Evolutionary conservation across 2,797 vertebrate species (phyloP), one percentile per base, ranked within the genome.

Genomic region (Monodelphis domestica): DNA sequence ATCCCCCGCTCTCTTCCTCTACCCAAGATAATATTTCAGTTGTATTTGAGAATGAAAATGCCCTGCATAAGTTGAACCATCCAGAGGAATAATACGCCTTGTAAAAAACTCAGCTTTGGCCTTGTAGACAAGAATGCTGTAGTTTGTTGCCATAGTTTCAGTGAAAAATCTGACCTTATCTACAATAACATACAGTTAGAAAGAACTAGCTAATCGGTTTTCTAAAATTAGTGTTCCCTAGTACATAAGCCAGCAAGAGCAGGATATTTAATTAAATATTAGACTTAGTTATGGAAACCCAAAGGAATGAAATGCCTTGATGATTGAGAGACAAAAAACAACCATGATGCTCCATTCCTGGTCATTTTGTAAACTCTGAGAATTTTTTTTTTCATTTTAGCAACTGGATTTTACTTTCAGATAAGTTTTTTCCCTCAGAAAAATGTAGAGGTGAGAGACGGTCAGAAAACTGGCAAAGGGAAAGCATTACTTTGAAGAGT

Each of bases 91-190:
- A 94, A 95, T 78, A 5, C 56, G 90, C 93, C 97, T 97, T 96
- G 97, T 50, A 50, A 84, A 97, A 98, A 98, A 98, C 97, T 97
- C 97, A 96, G 97, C 94, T 97, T 97, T 93, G 90, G 94, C 95
- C 94, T 97, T 95, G 97, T 96, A 94, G 91, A 97, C 97, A 97
- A 97, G 97, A 98, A 95, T 97, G 96, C 96, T 97, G 93, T 97
- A 95, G 97, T 97, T 98, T 98, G 98, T 98, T 98, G 97, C 98
- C 98, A 98, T 98, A 98, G 98, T 98, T 98, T 98, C 98, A 94
- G 97, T 97, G 97, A 98, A 98, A 98, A 98, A 98, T 97, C 98
- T 98, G 98, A 98, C 98, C 98, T 98, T 98, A 97, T 98, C 97
- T 98, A 98, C 97, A 98, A 98, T 98, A 98, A 98, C 97, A 97